phyloP scores from a whole-genome alignment of 1,140 invertebrate genomes.

The Achroia grisella region DNA sequence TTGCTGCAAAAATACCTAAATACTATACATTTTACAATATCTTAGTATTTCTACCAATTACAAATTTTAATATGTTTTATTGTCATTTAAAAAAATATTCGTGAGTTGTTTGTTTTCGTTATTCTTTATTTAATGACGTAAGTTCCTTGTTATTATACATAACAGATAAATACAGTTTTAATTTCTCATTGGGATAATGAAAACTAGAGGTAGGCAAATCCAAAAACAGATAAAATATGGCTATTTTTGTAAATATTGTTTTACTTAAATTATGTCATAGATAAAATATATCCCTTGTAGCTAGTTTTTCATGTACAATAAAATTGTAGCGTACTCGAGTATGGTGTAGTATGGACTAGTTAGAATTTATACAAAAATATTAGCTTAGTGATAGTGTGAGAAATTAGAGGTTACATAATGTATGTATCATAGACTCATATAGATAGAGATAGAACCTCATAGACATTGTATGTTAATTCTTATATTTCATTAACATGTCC shows the following conservation, averaged over 20 bases:
- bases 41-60: constrained; percentile 27
- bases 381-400: constrained; percentile 58
- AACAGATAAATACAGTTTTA: constrained; percentile 23
- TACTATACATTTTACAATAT: constrained; percentile 20
- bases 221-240: constrained; percentile 55
- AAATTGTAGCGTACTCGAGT: constrained; percentile 67
- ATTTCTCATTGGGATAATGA: constrained; percentile 35
- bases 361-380: constrained; percentile 69
- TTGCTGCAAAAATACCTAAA: constrained; percentile 11
- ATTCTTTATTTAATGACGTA: constrained; percentile 29
- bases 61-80: constrained; percentile 26
- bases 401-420: constrained; percentile 44
- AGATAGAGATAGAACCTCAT: constrained; percentile 1
- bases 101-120: constrained; percentile 25
- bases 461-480: constrained; percentile 44
- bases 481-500: constrained; percentile 31
- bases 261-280: constrained; percentile 69
- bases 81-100: constrained; percentile 10
- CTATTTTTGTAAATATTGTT: constrained; percentile 72
- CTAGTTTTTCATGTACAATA: constrained; percentile 71
- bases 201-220: constrained; percentile 48
- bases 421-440: constrained; percentile 48
- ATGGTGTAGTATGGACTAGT: constrained; percentile 53
- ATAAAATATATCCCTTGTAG: constrained; percentile 65
- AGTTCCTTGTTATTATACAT: constrained; percentile 54